Evolutionary conservation across 1,140 invertebrate species (phyloP).

Genomic region (Scaptomyza pallida): DNA sequence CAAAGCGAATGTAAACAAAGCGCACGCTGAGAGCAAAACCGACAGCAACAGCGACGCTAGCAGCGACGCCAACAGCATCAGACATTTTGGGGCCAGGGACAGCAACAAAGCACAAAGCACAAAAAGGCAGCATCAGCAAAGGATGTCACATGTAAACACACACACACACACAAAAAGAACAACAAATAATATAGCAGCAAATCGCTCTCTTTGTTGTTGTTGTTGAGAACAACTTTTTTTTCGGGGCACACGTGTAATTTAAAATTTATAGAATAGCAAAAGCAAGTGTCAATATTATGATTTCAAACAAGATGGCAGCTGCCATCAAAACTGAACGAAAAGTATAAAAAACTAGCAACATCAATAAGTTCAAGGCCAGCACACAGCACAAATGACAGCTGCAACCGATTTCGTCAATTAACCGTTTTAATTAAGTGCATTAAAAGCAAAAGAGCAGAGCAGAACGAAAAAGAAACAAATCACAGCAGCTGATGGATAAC

Average conservation of each 20-base stretch:
- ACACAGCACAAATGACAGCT: neutral
- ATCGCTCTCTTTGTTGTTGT: constrained; percentile 17
- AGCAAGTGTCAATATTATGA: constrained; percentile 66
- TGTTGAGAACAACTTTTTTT: constrained; percentile 53
- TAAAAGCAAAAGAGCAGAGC: neutral
- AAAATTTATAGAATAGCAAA: constrained; percentile 74
- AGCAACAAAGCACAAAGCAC: constrained; percentile 31
- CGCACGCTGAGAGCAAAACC: constrained; percentile 35
- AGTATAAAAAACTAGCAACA: constrained; percentile 25
- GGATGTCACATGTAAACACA: constrained; percentile 66
- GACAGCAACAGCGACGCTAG: constrained; percentile 29
- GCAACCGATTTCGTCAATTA: constrained; percentile 17
- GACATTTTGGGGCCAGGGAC: constrained; percentile 79
- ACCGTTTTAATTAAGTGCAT: constrained; percentile 23
- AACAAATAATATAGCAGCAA: constrained; percentile 37
- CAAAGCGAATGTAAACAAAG: constrained; percentile 74
- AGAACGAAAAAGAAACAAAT: neutral
- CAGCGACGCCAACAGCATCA: constrained; percentile 41
- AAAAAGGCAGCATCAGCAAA: constrained; percentile 36
- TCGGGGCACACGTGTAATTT: constrained; percentile 68
- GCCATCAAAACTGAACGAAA: constrained; percentile 22
- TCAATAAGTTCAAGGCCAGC: constrained; percentile 34
- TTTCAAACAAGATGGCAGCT: constrained; percentile 21
- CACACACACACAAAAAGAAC: constrained; percentile 38
- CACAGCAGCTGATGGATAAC: constrained; percentile 45